Percentiles rank a stretch among this genome's conserved stretches.
Evolutionary conservation across 1,140 invertebrate species (phyloP).

Genomic region (Listronotus oregonensis): DNA sequence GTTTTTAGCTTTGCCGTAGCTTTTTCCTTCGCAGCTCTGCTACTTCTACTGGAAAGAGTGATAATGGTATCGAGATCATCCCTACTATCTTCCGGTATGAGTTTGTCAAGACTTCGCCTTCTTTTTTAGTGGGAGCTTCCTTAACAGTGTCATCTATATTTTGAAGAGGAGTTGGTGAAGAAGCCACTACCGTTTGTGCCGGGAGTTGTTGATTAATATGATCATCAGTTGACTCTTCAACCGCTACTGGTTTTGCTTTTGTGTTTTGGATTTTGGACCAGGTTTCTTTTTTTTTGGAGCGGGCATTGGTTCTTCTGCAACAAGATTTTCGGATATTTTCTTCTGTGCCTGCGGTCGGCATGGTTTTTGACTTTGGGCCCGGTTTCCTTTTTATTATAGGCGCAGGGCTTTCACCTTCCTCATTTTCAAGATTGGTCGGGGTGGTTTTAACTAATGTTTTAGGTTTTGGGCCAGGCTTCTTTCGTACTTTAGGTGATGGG

Average conservation of each 20-base stretch:
- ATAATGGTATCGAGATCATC: constrained; percentile 33
- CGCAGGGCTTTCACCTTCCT: background rate
- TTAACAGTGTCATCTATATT: background rate
- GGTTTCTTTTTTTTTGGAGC: background rate
- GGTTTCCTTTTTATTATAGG: constrained; percentile 16
- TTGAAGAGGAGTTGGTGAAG: background rate
- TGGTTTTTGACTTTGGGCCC: constrained; percentile 25
- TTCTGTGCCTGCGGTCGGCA: background rate
- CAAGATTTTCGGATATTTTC: background rate
- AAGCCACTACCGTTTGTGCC: background rate
- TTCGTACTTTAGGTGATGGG: background rate
- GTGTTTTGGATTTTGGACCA: constrained; percentile 24
- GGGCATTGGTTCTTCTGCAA: background rate
- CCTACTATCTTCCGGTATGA: constrained; percentile 26
- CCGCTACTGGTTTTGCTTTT: background rate
- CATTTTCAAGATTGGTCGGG: background rate
- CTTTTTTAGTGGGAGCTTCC: constrained; percentile 14
- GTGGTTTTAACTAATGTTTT: constrained; percentile 13
- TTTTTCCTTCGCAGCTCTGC: constrained; percentile 37
- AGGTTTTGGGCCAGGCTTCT: constrained; percentile 26
- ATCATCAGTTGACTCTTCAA: background rate
- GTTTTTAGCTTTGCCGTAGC: constrained; percentile 36
- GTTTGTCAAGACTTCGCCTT: constrained; percentile 25
- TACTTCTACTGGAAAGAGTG: constrained; percentile 32
- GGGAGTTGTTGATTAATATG: background rate